Conservation (phyloP, 2,113 vertebrate genomes). For the Cichladusa arquata region DNA sequence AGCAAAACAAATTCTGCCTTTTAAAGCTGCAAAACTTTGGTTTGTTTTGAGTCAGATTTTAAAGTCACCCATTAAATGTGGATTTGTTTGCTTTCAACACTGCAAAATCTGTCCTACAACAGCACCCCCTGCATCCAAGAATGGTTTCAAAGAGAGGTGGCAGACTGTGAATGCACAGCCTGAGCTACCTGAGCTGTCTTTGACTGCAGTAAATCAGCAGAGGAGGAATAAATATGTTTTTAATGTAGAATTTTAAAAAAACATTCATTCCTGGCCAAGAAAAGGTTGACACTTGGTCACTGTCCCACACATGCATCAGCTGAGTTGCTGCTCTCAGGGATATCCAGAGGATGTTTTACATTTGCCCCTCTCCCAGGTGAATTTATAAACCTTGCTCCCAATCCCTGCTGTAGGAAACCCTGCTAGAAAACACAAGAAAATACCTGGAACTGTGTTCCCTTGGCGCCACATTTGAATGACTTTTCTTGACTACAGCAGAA, state of each 20-base stretch:
- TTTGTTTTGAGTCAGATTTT: not conserved
- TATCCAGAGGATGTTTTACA: not conserved
- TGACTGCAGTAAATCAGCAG: not conserved
- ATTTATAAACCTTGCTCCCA: not conserved
- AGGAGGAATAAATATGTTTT: not conserved
- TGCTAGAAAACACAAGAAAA: not conserved
- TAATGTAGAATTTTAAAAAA: not conserved
- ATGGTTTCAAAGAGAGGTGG: not conserved
- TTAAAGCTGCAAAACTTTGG: not conserved
- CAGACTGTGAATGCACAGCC: not conserved
- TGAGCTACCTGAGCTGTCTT: not conserved
- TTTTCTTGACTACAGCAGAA: not conserved
- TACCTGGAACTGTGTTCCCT: not conserved
- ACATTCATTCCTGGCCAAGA: not conserved
- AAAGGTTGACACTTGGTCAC: rapidly evolving
- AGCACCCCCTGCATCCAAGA: not conserved
- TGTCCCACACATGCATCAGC: rapidly evolving
- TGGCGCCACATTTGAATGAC: not conserved
- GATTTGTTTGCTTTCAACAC: not conserved
- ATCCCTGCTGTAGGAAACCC: rapidly evolving
- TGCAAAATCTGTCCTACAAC: rapidly evolving
- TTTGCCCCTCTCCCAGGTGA: not conserved
- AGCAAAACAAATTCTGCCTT: not conserved
- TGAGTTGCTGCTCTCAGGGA: not conserved
- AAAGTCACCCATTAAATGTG: not conserved